Conservation (phyloP, 2,797 vertebrate species). For the Sardinella longiceps region DNA sequence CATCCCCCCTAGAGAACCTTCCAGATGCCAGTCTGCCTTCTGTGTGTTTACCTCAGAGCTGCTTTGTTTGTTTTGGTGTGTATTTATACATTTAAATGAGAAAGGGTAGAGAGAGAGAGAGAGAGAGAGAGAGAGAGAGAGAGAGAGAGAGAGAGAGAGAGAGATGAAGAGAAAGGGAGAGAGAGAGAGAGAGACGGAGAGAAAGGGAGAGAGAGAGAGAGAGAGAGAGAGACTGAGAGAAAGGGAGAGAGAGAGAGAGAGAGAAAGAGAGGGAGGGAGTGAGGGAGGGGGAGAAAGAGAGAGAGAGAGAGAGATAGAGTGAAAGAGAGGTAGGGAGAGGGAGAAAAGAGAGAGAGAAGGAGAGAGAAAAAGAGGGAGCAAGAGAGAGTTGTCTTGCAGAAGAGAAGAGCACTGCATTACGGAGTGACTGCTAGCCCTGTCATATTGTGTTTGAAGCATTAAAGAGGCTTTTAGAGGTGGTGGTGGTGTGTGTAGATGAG, state of each 20-base stretch:
- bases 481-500: not conserved
- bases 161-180: not conserved
- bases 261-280: no score
- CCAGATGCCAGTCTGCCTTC: not conserved
- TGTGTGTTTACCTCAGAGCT: not conserved
- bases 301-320: no score
- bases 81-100: constrained; percentile 1
- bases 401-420: not conserved
- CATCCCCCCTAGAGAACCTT: not conserved
- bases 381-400: not conserved
- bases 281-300: no score
- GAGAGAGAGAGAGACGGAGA: not conserved
- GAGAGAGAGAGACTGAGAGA: no score
- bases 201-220: not conserved
- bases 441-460: not conserved
- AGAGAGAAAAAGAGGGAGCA: no score
- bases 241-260: no score
- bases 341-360: no score
- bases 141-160: no score
- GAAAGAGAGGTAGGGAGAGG: no score
- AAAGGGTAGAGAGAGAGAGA: not conserved
- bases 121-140: not conserved
- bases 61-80: not conserved
- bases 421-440: not conserved
- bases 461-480: not conserved